Conservation (phyloP, 1,140 invertebrate species). For the Ips typographus region DNA sequence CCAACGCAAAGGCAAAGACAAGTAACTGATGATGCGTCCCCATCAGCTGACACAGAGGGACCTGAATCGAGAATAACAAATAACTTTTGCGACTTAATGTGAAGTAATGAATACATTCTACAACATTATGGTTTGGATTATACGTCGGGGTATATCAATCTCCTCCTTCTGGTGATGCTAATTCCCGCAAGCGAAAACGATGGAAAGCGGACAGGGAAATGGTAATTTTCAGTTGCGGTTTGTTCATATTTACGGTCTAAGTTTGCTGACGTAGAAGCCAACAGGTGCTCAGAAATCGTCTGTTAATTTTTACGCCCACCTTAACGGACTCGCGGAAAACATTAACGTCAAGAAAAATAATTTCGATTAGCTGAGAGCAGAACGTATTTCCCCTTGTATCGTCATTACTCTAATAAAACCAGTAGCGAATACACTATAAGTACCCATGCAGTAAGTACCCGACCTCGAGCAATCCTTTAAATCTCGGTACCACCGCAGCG, state of each 20-base stretch:
- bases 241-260: no score
- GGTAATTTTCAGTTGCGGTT: slow-evolving; percentile 1
- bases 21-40: slow-evolving; percentile 13
- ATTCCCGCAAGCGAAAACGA: slow-evolving; percentile 34
- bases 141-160: slow-evolving; percentile 50
- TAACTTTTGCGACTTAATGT: slow-evolving; percentile 48
- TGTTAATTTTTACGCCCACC: no score
- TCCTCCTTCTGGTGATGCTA: slow-evolving; percentile 10
- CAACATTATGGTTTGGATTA: slow-evolving; percentile 52
- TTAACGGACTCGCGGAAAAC: no score
- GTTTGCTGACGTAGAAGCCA: no score
- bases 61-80: slow-evolving; percentile 42
- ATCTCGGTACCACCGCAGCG: slow-evolving; percentile 17
- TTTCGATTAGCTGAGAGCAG: background rate
- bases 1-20: slow-evolving; percentile 18
- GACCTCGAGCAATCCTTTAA: slow-evolving; percentile 29
- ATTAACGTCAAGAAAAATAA: no score
- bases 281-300: no score
- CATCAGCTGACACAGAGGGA: slow-evolving; percentile 10
- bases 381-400: background rate
- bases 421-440: slow-evolving; percentile 22
- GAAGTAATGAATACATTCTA: slow-evolving; percentile 53
- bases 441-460: slow-evolving; percentile 27
- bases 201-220: slow-evolving; percentile 7
- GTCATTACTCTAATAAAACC: slow-evolving; percentile 26